A percentile compares a stretch with the other conserved stretches of the same genome.
These are phyloP conservation scores for Lepus americanus DNA, from an alignment of 2,113 vertebrate genomes.

Conservation along the genomic window DNA sequence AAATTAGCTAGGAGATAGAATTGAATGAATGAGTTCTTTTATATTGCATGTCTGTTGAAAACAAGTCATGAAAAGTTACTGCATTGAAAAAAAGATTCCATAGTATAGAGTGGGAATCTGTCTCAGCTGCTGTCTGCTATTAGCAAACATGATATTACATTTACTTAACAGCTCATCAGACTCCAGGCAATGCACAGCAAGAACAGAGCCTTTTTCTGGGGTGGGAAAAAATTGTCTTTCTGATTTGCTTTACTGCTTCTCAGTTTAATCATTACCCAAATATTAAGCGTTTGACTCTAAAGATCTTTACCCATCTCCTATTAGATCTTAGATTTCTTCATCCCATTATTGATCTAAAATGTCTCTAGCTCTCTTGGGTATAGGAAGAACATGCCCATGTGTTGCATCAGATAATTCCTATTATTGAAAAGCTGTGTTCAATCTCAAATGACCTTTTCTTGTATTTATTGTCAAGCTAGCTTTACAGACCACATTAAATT, in stretches of 20 bases:
- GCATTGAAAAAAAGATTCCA: neutral
- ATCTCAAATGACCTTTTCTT: constrained; percentile 86
- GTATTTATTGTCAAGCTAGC: constrained; percentile 79
- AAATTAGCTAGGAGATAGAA: constrained; percentile 33
- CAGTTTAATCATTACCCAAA: constrained; percentile 29
- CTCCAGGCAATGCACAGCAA: neutral
- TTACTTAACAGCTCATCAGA: constrained; percentile 24
- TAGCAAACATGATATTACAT: neutral
- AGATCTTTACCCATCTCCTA: constrained; percentile 58
- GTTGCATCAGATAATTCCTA: constrained; percentile 81
- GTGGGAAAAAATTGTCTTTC: constrained; percentile 40
- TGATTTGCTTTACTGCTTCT: constrained; percentile 47
- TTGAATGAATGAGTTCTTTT: constrained; percentile 1
- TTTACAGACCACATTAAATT: constrained; percentile 75
- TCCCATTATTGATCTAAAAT: constrained; percentile 74
- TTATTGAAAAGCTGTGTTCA: constrained; percentile 84
- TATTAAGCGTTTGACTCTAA: neutral
- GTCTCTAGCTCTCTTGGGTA: constrained; percentile 69
- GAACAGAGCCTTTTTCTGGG: neutral
- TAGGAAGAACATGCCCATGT: constrained; percentile 69
- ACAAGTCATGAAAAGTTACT: neutral
- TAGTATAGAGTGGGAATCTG: constrained; percentile 9
- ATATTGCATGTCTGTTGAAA: constrained; percentile 42
- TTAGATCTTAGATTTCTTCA: constrained; percentile 73
- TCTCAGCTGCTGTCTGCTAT: constrained; percentile 43